Evolutionary conservation across 1,140 invertebrate genomes (phyloP).

Genomic region (Tribolium castaneum): DNA sequence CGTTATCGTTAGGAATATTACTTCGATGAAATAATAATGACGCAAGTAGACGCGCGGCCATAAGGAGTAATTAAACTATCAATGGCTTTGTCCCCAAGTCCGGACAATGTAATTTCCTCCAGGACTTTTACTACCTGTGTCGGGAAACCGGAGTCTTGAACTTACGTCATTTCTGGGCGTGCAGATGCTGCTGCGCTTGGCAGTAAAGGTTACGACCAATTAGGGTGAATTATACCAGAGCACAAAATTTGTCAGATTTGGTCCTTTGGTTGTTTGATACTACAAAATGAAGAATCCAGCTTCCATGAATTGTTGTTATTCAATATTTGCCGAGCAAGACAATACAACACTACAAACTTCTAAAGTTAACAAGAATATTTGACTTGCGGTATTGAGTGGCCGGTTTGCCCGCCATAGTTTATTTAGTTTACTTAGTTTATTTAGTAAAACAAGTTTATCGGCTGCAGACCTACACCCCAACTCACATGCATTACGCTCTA

Average conservation of each 20-base stretch:
- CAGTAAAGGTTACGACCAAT: neutral
- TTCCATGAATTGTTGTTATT: neutral
- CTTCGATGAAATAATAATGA: conserved; percentile 18
- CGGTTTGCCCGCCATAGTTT: neutral
- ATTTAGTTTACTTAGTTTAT: neutral
- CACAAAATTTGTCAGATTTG: neutral
- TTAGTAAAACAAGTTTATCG: neutral
- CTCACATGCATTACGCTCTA: neutral
- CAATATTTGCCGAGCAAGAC: neutral
- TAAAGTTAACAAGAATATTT: neutral
- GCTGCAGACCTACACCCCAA: neutral
- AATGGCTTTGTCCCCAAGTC: conserved; percentile 22
- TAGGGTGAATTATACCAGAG: too few relatives aligned
- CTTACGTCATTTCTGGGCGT: neutral
- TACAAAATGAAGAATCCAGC: neutral
- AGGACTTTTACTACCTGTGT: neutral
- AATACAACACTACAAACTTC: neutral
- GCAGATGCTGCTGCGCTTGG: neutral
- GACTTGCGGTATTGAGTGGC: neutral
- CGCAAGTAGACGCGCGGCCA: neutral
- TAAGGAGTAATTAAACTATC: conserved; percentile 16
- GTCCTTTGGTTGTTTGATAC: neutral
- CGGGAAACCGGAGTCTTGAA: neutral
- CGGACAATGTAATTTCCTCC: conserved; percentile 9
- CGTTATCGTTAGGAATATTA: conserved; percentile 32